These are phyloP conservation scores for Acromyrmex charruanus DNA, from an alignment of 1,140 invertebrate species.

Conservation along the genomic window DNA sequence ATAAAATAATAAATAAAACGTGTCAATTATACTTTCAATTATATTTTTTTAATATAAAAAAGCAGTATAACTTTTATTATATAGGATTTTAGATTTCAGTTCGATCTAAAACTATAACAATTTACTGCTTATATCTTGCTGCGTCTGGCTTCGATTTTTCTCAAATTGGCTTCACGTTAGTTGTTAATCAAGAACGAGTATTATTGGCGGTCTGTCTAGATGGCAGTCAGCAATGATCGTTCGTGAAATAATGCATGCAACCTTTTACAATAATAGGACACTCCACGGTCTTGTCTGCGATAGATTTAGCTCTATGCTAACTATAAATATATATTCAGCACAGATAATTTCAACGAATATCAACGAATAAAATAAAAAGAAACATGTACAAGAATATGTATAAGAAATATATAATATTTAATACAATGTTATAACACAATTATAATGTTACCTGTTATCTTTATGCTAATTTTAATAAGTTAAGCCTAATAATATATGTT, in stretches of 20 bases:
- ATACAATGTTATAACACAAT: not conserved
- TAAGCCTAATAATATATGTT: not conserved
- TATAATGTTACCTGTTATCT: not conserved
- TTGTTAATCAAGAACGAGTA: conserved; percentile 57
- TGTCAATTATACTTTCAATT: not conserved
- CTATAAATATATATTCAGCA: conserved; percentile 39
- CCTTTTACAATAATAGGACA: conserved; percentile 59
- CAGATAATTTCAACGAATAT: not conserved
- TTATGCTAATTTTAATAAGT: not conserved
- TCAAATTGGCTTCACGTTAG: conserved; percentile 53
- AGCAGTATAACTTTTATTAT: not conserved
- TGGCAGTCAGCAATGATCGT: conserved; percentile 61
- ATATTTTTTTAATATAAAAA: not conserved
- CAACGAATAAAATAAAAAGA: not conserved
- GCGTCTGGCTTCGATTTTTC: conserved; percentile 66
- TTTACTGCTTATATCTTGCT: conserved; percentile 51
- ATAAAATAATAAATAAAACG: not conserved
- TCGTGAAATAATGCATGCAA: conserved; percentile 59
- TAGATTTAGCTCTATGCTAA: conserved; percentile 19
- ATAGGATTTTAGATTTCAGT: not conserved
- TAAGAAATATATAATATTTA: not conserved
- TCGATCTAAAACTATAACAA: conserved; percentile 21
- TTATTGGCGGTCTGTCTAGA: conserved; percentile 60
- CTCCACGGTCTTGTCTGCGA: conserved; percentile 14
- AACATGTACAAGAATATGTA: not conserved